These are phyloP conservation scores for Australoheros scitulus DNA, from an alignment of 2,113 vertebrate species.

Conservation along the genomic window DNA sequence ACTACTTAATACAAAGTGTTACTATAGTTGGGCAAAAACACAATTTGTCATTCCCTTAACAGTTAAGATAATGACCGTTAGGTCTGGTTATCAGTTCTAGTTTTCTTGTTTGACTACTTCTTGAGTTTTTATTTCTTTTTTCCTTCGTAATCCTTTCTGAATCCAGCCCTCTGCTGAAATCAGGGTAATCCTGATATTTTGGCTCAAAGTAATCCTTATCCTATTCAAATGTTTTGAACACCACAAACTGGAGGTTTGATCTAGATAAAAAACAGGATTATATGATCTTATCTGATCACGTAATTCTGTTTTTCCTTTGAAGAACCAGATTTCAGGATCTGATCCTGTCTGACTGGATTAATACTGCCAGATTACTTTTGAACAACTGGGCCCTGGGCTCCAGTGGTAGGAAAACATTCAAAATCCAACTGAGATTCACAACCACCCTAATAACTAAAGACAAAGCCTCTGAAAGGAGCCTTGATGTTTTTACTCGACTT, in stretches of 20 bases:
- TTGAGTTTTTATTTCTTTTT: neutral
- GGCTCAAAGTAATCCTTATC: neutral
- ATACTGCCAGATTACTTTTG: neutral
- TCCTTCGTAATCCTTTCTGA: neutral
- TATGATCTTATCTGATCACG: neutral
- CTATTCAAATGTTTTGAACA: neutral
- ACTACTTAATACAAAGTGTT: no score
- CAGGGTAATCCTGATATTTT: neutral
- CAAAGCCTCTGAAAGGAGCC: neutral
- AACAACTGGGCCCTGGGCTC: neutral
- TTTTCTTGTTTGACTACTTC: neutral
- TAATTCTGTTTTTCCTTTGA: neutral
- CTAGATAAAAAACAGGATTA: neutral
- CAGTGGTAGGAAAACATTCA: neutral
- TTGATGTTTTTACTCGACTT: neutral
- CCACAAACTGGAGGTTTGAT: neutral
- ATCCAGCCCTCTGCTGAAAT: neutral
- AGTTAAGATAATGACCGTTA: no score
- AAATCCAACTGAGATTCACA: neutral
- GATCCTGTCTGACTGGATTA: neutral
- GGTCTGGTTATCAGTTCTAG: neutral
- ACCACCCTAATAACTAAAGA: no score
- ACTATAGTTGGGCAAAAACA: neutral
- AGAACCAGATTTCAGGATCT: neutral
- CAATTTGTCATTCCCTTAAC: neutral